Evolutionary conservation across 1,140 invertebrate species (phyloP), one percentile per base, ranked within the genome.

Genomic region (Coptotermes formosanus): DNA sequence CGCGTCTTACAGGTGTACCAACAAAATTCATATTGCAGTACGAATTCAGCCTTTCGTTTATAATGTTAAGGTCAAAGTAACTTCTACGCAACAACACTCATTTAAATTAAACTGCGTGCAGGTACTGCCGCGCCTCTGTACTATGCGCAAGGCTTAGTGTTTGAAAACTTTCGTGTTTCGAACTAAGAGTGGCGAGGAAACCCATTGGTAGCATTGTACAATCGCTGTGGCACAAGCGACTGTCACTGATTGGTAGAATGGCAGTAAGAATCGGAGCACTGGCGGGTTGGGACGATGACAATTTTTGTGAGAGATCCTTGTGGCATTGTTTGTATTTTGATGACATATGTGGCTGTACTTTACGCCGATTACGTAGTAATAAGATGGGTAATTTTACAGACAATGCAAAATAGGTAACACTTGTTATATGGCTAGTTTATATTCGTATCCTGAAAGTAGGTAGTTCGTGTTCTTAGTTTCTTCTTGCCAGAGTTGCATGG

Each of bases 301-400:
- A 86, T 43, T 90, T 94, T 94, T 88, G 93, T 97, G 84, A 93
- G 93, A 88, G 97, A 98, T 93, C 96, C 96, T 64, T 98, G 97
- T 90, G 97, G 97, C 87, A 94, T 98, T 88, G 93, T 96, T 87
- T 98, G 97, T 90, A 94, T 98, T 87, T 90, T 96, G 85, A 93
- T 98, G 87, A 97, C 96, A 23, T 98, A 98, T 90, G 89, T 93
- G 44, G 95, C 96, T 45, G 93, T 98, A 69, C 93, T 97, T 88
- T 98, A 98, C 91, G 97, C 97, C 9, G 97, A 98, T 91, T 98
- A 98, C 93, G 97, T 97, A 82, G 95, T 98, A 21, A 93, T 97
- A 85, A 92, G 94, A 91, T 98, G 97, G 96, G 94, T 98, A 87
- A 94, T 98, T 87, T 90, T 97, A 48, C 95, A 96, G 82, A 95